A percentile compares a stretch with the other conserved stretches of the same genome.
Conservation (phyloP, 2,888 invertebrate genomes). For the Podotricha telesiphe region DNA sequence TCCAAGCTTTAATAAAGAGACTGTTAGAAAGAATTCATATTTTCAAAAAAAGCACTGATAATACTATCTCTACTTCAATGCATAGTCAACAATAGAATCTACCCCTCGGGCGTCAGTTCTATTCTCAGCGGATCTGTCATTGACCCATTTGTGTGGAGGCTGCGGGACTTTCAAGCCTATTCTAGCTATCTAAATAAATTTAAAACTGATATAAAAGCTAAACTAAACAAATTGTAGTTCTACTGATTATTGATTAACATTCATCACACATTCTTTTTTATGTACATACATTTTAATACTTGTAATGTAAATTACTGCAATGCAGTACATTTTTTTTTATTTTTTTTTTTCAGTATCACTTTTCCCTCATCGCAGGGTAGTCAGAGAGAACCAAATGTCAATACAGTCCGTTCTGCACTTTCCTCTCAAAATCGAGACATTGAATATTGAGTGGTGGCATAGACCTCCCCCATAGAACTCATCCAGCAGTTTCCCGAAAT, state of each 20-base stretch:
- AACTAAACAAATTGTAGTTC: background rate
- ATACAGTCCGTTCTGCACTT: too few species aligned
- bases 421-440: too few species aligned
- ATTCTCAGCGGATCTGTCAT: constrained; percentile 77
- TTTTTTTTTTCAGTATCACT: too few species aligned
- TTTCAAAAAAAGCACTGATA: constrained; percentile 46
- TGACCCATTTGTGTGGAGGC: constrained; percentile 73
- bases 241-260: background rate
- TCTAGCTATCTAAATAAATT: constrained; percentile 69
- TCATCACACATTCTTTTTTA: too few species aligned
- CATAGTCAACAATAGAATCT: constrained; percentile 70
- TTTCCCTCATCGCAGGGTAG: too few species aligned
- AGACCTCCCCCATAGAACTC: too few species aligned
- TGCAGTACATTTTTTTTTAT: too few species aligned
- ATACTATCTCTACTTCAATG: constrained; percentile 49
- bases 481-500: too few species aligned
- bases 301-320: too few species aligned
- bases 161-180: constrained; percentile 54
- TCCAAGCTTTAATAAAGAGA: constrained; percentile 30
- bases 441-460: too few species aligned
- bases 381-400: too few species aligned
- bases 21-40: constrained; percentile 32
- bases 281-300: too few species aligned
- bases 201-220: constrained; percentile 56
- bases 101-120: constrained; percentile 73